These are phyloP conservation scores for Scomber scombrus DNA, from an alignment of 2,113 vertebrate species.

Conservation along the genomic window DNA sequence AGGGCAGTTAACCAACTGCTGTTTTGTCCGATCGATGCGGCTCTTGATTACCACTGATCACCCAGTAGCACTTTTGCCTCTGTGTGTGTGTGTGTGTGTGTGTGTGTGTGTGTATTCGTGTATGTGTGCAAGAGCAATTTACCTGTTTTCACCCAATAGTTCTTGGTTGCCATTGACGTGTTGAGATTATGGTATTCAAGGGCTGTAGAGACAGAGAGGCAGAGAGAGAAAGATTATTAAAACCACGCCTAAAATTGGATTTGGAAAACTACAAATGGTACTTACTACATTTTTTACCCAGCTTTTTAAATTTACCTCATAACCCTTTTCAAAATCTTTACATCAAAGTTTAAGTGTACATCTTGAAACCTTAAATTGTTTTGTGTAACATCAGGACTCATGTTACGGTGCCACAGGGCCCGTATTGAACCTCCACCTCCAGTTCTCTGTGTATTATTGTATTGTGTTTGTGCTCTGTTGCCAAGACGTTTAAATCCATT, in stretches of 20 bases:
- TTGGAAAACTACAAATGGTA: no score
- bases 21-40: conserved; percentile 61
- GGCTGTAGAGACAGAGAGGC: conserved; percentile 80
- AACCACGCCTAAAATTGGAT: background rate
- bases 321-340: no score
- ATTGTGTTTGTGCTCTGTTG: no score
- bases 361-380: no score
- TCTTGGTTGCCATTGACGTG: conserved; percentile 92
- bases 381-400: no score
- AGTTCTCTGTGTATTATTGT: no score
- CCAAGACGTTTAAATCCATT: no score
- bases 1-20: conserved; percentile 59
- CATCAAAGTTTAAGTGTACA: no score
- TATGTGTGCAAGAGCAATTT: conserved; percentile 41
- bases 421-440: no score
- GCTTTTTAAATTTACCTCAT: no score
- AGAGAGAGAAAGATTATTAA: background rate
- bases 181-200: conserved; percentile 97
- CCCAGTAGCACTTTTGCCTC: background rate
- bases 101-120: background rate
- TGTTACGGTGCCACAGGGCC: no score
- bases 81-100: conserved; percentile 4
- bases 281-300: no score
- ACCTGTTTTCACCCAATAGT: conserved; percentile 99
- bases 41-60: conserved; percentile 55